Evolutionary conservation across 35 echinoderm and acorn worm genomes (phyloP), one percentile per base, ranked within the genome.

Genomic region (Apostichopus japonicus): DNA sequence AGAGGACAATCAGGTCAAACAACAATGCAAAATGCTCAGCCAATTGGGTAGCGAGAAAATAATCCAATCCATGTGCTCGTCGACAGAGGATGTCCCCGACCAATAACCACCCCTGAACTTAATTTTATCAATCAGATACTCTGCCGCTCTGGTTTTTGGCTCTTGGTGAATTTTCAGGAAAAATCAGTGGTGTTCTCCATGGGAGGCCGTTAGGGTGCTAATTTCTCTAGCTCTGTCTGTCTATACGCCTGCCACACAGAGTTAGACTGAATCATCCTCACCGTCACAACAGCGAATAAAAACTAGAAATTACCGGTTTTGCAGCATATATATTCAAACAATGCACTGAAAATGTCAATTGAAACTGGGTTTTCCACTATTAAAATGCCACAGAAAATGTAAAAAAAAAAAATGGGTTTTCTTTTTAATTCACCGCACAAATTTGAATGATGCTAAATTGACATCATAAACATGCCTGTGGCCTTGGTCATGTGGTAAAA

Each of bases 101-200:
- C 71, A 75, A 75, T 75, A 75, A 75, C 71, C 71, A 75, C 33
- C 13, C 71, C 17, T 75, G 17, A 75, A 75, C n/a, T 75, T 75
- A 75, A 75, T 75, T 75, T 21, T 21, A n/a, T 75, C 71, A 75
- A 75, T 75, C 71, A 75, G 71, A 75, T 75, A 75, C 71, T 75
- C 8, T 75, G 71, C 71, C 71, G 71, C 71, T 75, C 71, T 75
- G 71, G 71, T 19, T 75, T 75, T 21, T 3, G 71, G 71, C 15
- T 75, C 21, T 75, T 19, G 13, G 71, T 7, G 71, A 75, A 75
- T 21, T 75, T 73, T n/a, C n/a, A 7, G 17, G 71, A 19, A 75
- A 75, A 75, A 75, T 14, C 71, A 23, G 71, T 75, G 71, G 71
- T 75, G 71, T 21, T 21, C 71, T 75, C n/a, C 71, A 75, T 23